Percentiles rank a stretch among this genome's conserved stretches.
Conservation (phyloP, 2,888 invertebrate genomes). For the Watsonalla cultraria region DNA sequence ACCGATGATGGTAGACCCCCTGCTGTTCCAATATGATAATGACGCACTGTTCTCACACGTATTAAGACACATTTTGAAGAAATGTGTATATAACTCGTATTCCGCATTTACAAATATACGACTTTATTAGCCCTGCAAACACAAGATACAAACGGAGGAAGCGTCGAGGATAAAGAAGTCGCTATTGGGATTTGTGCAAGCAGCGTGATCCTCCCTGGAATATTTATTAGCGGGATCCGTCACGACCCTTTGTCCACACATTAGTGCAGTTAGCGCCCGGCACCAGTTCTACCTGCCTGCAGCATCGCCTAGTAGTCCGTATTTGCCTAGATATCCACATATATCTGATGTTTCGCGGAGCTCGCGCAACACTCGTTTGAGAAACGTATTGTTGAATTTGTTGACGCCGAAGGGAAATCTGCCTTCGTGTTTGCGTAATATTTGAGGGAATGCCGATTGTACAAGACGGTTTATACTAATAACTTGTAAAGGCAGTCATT, state of each 20-base stretch:
- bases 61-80: not conserved
- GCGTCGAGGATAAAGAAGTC: conserved; percentile 7
- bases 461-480: conserved; percentile 50
- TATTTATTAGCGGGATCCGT: conserved; percentile 71
- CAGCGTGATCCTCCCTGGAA: conserved; percentile 60
- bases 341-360: conserved; percentile 53
- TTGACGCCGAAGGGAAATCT: conserved; percentile 69
- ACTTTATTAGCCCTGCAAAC: not conserved
- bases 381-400: conserved; percentile 64
- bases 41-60: not conserved
- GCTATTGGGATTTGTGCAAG: conserved; percentile 15
- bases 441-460: conserved; percentile 49
- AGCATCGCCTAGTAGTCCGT: conserved; percentile 51
- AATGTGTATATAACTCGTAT: not conserved
- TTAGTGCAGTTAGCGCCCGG: conserved; percentile 73
- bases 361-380: conserved; percentile 61
- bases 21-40: too few relatives aligned
- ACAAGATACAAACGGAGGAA: conserved; percentile 5
- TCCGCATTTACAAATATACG: not conserved
- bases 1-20: too few relatives aligned
- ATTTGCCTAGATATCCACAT: conserved; percentile 65
- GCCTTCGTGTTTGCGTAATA: conserved; percentile 55
- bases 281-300: conserved; percentile 56
- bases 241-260: conserved; percentile 75
- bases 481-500: conserved; percentile 42